These are phyloP conservation scores for Alligator sinensis DNA, from an alignment of 2,113 vertebrate genomes.

Conservation along the genomic window DNA sequence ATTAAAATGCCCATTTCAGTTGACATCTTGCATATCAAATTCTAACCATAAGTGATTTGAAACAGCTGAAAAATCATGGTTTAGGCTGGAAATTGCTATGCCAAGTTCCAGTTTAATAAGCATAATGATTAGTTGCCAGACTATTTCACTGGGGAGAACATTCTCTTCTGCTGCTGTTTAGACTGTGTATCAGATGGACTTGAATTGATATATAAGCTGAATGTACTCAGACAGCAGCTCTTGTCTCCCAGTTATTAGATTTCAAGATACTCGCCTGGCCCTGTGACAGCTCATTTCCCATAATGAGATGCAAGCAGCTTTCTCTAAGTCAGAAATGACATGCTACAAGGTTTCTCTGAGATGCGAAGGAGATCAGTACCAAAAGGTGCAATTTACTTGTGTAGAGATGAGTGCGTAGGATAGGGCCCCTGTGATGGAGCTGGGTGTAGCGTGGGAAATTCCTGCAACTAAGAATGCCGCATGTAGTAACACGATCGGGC, in stretches of 20 bases:
- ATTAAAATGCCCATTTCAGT: not conserved
- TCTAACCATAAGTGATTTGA: not conserved
- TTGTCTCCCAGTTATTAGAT: not conserved
- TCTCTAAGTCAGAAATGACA: not conserved
- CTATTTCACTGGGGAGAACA: not conserved
- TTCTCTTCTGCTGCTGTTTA: not conserved
- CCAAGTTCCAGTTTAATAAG: not conserved
- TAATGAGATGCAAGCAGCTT: not conserved
- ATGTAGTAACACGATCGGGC: not conserved
- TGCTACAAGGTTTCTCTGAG: not conserved
- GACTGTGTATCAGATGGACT: not conserved
- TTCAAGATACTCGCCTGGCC: not conserved
- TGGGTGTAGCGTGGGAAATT: not conserved
- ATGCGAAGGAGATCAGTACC: not conserved
- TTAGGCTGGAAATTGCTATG: not conserved
- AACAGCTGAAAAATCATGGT: slow-evolving; percentile 16
- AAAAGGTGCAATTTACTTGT: not conserved
- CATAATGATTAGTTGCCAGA: slow-evolving; percentile 14
- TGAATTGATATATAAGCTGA: not conserved
- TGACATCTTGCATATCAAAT: not conserved
- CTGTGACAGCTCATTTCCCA: not conserved
- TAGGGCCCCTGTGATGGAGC: not conserved
- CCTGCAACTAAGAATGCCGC: not conserved
- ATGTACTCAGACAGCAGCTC: not conserved
- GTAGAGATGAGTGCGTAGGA: not conserved